Evolutionary conservation across 2,113 vertebrate genomes (phyloP).

Genomic region (Brachyistius frenatus): DNA sequence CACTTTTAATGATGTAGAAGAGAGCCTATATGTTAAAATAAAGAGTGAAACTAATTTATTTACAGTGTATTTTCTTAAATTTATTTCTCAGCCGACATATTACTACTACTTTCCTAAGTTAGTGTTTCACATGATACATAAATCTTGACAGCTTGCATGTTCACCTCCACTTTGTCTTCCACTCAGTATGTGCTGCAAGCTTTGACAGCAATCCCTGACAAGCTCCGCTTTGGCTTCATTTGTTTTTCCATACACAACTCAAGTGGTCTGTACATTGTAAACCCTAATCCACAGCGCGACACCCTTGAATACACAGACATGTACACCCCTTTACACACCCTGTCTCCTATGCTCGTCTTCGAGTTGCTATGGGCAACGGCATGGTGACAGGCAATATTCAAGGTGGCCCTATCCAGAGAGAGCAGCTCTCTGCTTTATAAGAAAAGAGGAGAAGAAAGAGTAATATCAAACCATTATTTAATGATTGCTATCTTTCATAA

Average conservation of each 20-base stretch:
- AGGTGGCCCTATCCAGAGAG: slow-evolving; percentile 31
- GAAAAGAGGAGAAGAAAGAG: background rate
- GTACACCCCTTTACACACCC: background rate
- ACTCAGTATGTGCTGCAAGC: background rate
- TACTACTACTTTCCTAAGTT: background rate
- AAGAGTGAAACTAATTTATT: background rate
- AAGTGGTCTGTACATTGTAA: slow-evolving; percentile 5
- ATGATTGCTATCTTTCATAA: slow-evolving; percentile 37
- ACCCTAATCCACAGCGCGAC: background rate
- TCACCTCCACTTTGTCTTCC: background rate
- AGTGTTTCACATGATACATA: background rate
- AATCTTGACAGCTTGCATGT: background rate
- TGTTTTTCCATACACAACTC: background rate
- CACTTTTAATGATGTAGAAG: background rate
- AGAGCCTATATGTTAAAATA: background rate
- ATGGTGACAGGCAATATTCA: slow-evolving; percentile 40
- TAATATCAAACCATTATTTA: slow-evolving; percentile 10
- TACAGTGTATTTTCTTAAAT: background rate
- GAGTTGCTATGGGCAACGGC: slow-evolving; percentile 53
- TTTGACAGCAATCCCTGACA: background rate
- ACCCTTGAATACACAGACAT: background rate
- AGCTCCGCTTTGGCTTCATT: slow-evolving; percentile 18
- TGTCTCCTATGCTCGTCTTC: slow-evolving; percentile 8
- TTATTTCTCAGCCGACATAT: background rate
- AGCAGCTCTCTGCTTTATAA: slow-evolving; percentile 20